Percentiles rank a stretch among this genome's conserved stretches.
phyloP scores from a whole-genome alignment of 2,888 invertebrate species.

The Parnassius apollo region DNA sequence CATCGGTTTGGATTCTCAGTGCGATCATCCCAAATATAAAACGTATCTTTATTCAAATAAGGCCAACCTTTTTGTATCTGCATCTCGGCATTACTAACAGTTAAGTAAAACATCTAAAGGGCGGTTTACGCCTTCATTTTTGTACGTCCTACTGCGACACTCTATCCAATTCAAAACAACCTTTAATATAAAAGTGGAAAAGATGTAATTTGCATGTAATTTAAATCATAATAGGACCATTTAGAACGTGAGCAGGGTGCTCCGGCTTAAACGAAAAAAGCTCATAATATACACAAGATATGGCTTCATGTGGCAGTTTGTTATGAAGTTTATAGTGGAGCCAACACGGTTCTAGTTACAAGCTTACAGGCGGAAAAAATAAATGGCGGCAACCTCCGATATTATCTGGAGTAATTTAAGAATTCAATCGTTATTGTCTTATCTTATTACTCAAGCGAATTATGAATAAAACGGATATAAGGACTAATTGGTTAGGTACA shows the following conservation, averaged over 20 bases:
- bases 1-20: constrained; percentile 13
- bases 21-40: constrained; percentile 44
- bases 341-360: constrained; percentile 71
- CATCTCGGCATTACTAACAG: constrained; percentile 63
- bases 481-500: constrained; percentile 61
- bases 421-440: constrained; percentile 48
- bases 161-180: constrained; percentile 33
- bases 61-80: constrained; percentile 60
- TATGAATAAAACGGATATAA: constrained; percentile 50
- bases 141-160: constrained; percentile 36
- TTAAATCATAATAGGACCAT: constrained; percentile 35
- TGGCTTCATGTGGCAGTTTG: constrained; percentile 76
- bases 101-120: constrained; percentile 72
- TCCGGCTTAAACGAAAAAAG: constrained; percentile 72
- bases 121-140: constrained; percentile 50
- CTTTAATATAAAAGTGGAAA: constrained; percentile 34
- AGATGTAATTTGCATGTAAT: constrained; percentile 8
- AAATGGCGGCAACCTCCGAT: constrained; percentile 46
- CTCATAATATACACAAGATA: constrained; percentile 80
- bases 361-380: constrained; percentile 56
- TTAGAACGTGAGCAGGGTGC: constrained; percentile 36
- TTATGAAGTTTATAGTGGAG: constrained; percentile 78
- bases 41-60: constrained; percentile 54
- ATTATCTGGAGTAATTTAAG: constrained; percentile 68
- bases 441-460: constrained; percentile 40